A percentile compares a stretch with the other conserved stretches of the same genome.
phyloP scores from a whole-genome alignment of 2,113 vertebrate genomes.

The Lanius collurio region DNA sequence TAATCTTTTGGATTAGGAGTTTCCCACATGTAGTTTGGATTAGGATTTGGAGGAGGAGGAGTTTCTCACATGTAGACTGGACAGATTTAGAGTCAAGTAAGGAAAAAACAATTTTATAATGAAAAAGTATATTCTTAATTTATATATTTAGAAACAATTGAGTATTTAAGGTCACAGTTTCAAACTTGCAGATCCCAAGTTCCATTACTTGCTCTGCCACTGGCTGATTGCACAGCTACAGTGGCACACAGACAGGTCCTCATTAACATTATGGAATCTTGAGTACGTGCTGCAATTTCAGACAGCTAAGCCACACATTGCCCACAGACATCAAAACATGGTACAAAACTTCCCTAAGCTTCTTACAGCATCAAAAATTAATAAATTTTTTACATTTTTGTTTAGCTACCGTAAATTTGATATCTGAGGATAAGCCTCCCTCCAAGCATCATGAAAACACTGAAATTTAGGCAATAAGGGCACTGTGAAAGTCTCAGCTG shows the following conservation, averaged over 20 bases:
- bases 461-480: background rate
- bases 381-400: rapidly evolving
- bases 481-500: background rate
- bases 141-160: background rate
- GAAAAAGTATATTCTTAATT: background rate
- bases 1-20: background rate
- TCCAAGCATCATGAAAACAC: background rate
- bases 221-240: background rate
- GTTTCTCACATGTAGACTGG: background rate
- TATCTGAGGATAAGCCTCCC: background rate
- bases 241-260: background rate
- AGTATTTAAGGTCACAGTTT: background rate
- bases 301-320: background rate
- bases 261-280: background rate
- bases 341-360: background rate
- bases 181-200: background rate
- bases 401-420: background rate
- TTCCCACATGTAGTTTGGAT: background rate
- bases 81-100: background rate
- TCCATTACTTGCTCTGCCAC: background rate
- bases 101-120: background rate
- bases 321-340: background rate
- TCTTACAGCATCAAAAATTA: background rate
- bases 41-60: background rate
- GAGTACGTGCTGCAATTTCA: rapidly evolving